Percentiles rank a stretch among this genome's conserved stretches.
phyloP scores from a whole-genome alignment of 2,888 invertebrate species.

The Eupithecia tripunctaria region DNA sequence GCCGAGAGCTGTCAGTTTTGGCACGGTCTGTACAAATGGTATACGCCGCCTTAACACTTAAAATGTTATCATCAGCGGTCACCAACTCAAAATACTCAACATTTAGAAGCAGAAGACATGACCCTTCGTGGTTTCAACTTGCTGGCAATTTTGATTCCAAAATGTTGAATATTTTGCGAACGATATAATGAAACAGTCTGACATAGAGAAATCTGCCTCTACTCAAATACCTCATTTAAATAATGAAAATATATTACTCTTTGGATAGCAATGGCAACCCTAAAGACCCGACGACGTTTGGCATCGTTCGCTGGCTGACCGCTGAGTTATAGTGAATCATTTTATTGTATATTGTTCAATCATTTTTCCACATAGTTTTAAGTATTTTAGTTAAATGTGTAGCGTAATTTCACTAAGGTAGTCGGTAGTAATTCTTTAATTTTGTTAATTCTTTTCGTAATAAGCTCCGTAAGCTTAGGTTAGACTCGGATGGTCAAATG shows the following conservation, averaged over 20 bases:
- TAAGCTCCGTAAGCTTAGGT: conserved; percentile 74
- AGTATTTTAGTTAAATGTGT: conserved; percentile 79
- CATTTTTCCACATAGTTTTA: conserved; percentile 82
- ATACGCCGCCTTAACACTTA: conserved; percentile 82
- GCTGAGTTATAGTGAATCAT: conserved; percentile 81
- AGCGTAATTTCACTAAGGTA: conserved; percentile 80
- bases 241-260: conserved; percentile 53
- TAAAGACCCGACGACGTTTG: conserved; percentile 48
- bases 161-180: conserved; percentile 53
- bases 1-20: conserved; percentile 64
- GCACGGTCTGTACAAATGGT: conserved; percentile 82
- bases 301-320: conserved; percentile 58
- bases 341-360: conserved; percentile 84
- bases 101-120: conserved; percentile 15
- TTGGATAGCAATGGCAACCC: conserved; percentile 42
- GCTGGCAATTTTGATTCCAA: conserved; percentile 39
- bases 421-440: conserved; percentile 81
- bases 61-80: conserved; percentile 77
- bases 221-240: conserved; percentile 67
- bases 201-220: conserved; percentile 55
- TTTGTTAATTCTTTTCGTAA: conserved; percentile 82
- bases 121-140: conserved; percentile 13
- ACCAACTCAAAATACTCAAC: conserved; percentile 61
- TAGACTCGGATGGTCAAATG: conserved; percentile 72
- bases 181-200: conserved; percentile 48